Base-by-base conservation (phyloP, 1,140 invertebrate species). In the Tyrophagus putrescentiae region DNA sequence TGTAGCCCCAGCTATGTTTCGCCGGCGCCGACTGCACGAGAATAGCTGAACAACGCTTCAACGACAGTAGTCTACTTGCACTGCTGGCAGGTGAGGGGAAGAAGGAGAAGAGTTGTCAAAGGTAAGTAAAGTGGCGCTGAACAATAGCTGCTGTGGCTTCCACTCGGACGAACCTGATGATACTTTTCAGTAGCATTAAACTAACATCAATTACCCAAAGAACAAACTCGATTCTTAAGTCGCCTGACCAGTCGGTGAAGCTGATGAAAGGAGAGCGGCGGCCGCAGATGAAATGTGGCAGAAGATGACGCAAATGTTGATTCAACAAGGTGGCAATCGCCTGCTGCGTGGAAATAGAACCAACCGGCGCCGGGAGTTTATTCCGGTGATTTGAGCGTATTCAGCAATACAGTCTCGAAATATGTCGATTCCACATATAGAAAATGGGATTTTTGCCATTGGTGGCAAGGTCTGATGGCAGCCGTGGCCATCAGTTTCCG, bases 1-100 rank as follows among this genome's bases (percentile, higher is more conserved):
- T 67, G 13, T 52, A 61, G 7, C 61, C 67, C 67, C 67, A 68
- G 18, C 65, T 61, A 13, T 28, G 7, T 48, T 48, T 48, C 13
- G 23, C 7, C 31, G 45, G 31, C 7, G 6, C 31, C 7, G 31
- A 48, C 31, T 6, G 18, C 13, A 48, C 7, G n/a, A n/a, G n/a
- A n/a, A 48, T 6, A 25, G 18, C 31, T 39, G 13, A 39, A 21
- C 13, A 39, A 39, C 45, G 23, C 31, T 48, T 48, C 45, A 21
- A 48, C 45, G 31, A 48, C 18, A 48, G 7, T 13, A 48, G 21
- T 48, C 45, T 48, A 48, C 45, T 48, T 7, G 45, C 45, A 21
- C 45, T 48, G 31, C 23, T 25, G 21, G 21, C 18, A 48, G 31
- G 31, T 25, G 31, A 7, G 18, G 23, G 7, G 6, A 21, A 48